Evolutionary conservation across 1,140 invertebrate genomes (phyloP).

Genomic region (Solenopsis fugax): DNA sequence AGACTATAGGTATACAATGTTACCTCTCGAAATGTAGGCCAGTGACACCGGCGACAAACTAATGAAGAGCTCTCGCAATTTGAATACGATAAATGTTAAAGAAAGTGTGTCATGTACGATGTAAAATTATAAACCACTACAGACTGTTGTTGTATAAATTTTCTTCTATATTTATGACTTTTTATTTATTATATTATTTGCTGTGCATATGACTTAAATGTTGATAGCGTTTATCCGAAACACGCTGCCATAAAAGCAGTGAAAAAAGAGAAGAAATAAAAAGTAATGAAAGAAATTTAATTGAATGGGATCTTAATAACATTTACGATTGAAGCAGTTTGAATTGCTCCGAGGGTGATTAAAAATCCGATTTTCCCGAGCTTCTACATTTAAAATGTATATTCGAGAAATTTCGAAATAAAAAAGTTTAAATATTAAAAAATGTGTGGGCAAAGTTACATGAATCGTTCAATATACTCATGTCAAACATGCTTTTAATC

Average conservation of each 20-base stretch:
- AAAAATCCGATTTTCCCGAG: slow-evolving; percentile 29
- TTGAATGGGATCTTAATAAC: neutral
- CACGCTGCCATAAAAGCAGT: neutral
- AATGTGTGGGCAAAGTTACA: neutral
- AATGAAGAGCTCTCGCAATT: neutral
- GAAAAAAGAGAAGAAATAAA: neutral
- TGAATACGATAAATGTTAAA: neutral
- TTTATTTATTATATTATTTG: neutral
- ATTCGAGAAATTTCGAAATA: neutral
- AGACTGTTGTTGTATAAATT: neutral
- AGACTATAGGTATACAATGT: neutral
- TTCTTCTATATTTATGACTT: neutral
- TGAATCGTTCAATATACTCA: neutral
- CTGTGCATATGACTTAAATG: neutral
- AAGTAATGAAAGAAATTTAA: slow-evolving; percentile 12
- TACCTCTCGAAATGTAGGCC: neutral
- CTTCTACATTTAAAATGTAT: slow-evolving; percentile 26
- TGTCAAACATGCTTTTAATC: slow-evolving; percentile 37
- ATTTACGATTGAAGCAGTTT: slow-evolving; percentile 32
- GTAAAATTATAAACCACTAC: neutral
- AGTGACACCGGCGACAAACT: neutral
- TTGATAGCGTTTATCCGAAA: neutral
- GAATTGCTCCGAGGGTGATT: neutral
- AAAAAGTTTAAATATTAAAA: slow-evolving; percentile 12
- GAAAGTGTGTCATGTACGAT: neutral